These are phyloP conservation scores for Periophthalmus magnuspinnatus DNA, from an alignment of 2,797 vertebrate genomes.

Conservation along the genomic window DNA sequence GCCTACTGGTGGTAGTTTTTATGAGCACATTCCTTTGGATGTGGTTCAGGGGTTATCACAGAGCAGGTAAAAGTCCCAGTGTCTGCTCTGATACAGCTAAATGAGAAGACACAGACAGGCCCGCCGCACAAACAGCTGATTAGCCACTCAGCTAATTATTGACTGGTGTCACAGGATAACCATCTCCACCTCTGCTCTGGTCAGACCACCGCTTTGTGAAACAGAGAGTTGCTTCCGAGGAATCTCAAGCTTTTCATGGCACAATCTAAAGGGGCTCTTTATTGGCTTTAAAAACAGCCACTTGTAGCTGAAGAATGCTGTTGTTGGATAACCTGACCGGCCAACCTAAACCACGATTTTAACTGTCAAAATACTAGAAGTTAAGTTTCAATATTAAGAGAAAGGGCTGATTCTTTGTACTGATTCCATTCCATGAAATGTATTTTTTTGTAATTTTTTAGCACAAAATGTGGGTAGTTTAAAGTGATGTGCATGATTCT, in stretches of 20 bases:
- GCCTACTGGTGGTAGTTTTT: constrained; percentile 23
- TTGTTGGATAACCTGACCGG: constrained; percentile 28
- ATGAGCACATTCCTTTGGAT: constrained; percentile 48
- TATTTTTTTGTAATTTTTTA: too few species aligned
- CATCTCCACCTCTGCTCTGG: constrained; percentile 39
- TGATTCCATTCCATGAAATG: too few species aligned
- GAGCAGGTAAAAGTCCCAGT: constrained; percentile 51
- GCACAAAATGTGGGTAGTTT: too few species aligned
- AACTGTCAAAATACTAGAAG: not conserved
- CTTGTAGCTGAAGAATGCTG: constrained; percentile 43
- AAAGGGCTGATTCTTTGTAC: not conserved
- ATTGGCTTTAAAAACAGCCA: constrained; percentile 39
- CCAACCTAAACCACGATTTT: not conserved
- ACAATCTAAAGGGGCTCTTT: constrained; percentile 49
- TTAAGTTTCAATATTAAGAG: not conserved
- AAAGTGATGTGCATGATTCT: too few species aligned
- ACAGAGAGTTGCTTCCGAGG: constrained; percentile 42
- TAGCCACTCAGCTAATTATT: constrained; percentile 69
- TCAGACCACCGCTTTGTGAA: constrained; percentile 31
- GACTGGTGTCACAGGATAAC: constrained; percentile 62
- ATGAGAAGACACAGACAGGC: constrained; percentile 57
- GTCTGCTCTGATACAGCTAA: constrained; percentile 38
- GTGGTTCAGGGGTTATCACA: constrained; percentile 27
- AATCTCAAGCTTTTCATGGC: constrained; percentile 52
- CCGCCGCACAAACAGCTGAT: constrained; percentile 61